phyloP scores from a whole-genome alignment of 2,113 vertebrate species.

The Cinclus mexicanus region DNA sequence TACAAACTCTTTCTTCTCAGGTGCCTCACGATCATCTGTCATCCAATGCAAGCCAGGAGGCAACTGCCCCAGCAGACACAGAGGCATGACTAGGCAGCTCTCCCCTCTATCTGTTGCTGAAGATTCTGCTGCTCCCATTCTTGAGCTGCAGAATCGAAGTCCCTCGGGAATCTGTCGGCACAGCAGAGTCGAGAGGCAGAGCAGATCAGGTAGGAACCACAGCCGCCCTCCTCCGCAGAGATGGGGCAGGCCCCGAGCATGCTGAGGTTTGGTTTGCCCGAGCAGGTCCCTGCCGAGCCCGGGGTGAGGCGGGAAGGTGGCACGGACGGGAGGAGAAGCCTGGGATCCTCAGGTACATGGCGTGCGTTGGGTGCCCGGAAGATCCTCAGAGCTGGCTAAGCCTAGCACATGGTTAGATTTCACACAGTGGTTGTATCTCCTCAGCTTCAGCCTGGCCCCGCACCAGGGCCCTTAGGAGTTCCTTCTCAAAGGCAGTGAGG shows the following conservation, averaged over 20 bases:
- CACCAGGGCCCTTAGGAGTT: not conserved
- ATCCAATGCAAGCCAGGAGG: slow-evolving; percentile 80
- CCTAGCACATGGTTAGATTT: not conserved
- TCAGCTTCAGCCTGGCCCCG: slow-evolving; percentile 16
- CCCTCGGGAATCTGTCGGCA: slow-evolving; percentile 77
- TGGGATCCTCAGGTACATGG: not conserved
- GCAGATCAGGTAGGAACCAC: slow-evolving; percentile 75
- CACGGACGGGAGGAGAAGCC: not conserved
- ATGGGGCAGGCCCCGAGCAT: not conserved
- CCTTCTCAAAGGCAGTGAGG: not conserved
- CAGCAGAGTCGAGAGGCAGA: slow-evolving; percentile 76
- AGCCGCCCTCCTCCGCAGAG: not conserved
- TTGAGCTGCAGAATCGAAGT: slow-evolving; percentile 81
- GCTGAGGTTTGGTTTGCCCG: not conserved
- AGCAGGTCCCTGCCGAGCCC: not conserved
- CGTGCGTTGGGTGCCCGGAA: not conserved
- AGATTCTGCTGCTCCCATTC: slow-evolving; percentile 81
- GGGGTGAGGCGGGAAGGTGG: slow-evolving; percentile 8
- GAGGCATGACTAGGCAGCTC: slow-evolving; percentile 77
- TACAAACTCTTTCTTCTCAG: slow-evolving; percentile 75
- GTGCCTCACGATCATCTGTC: slow-evolving; percentile 79
- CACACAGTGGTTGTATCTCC: not conserved
- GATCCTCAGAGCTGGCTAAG: not conserved
- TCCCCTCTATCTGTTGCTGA: slow-evolving; percentile 78
- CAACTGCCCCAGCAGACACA: slow-evolving; percentile 78